Base-by-base conservation (phyloP, 2,888 invertebrate species). In the Leptinotarsa rubiginosa region DNA sequence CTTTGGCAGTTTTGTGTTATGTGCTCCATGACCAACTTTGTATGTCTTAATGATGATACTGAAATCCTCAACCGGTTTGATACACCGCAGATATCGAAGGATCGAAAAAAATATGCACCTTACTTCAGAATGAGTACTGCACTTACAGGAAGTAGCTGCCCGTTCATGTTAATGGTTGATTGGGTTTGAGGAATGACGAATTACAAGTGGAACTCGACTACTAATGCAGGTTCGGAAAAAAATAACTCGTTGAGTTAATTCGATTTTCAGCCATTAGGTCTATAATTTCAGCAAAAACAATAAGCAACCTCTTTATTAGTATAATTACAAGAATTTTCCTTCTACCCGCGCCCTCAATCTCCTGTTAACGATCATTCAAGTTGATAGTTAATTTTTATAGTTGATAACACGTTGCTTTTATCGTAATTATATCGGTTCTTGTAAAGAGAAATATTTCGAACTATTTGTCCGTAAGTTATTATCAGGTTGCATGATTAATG, bases 391-490 rank as follows among this genome's bases (percentile, higher is more conserved):
- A 56, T 41, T 54, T 47, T 69, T 41, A 59, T 56, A 10, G 22
- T 47, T 47, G 69, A 56, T 69, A 56, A 69, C 54, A 69, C n/a
- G 22, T 13, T 56, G 52, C 56, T 18, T 18, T 18, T 25, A 49
- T 22, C 47, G 54, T 69, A 69, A 69, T 69, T 47, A 69, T 69
- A 69, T 47, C 52, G 69, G 41, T 41, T 20, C 56, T 25, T 47
- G 41, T 69, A 47, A 41, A 47, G 13, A 47, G 69, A 56, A 56
- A 56, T 54, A 20, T 47, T 56, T 56, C 41, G 52, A 22, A 41
- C 41, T 69, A 69, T 69, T 69, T 68, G 54, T 68, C 31, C 65
- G 25, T 65, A 18, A 65, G 54, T 65, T 71, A 71, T 71, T 71
- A 66, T 64, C 70, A 20, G 47, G 62, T n/a, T 62, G 56, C 22